phyloP scores from a whole-genome alignment of 1,140 invertebrate species.

The Coenobita brevimanus region DNA sequence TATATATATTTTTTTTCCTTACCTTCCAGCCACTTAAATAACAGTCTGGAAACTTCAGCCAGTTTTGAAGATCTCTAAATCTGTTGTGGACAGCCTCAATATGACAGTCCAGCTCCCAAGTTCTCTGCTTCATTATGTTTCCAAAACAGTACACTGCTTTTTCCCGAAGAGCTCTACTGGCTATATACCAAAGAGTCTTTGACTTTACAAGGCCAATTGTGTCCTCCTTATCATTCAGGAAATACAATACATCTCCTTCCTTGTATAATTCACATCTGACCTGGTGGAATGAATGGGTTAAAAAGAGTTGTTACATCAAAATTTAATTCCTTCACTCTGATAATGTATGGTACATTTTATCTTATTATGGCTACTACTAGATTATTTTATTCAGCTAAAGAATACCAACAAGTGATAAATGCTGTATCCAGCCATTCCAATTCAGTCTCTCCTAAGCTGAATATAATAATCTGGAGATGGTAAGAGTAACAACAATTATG shows the following conservation, averaged over 20 bases:
- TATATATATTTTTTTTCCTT: not conserved
- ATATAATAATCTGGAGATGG: too few species aligned
- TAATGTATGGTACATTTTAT: too few species aligned
- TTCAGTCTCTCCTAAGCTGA: too few species aligned
- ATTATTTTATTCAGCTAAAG: too few species aligned
- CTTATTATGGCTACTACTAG: too few species aligned
- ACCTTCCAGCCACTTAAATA: slow-evolving; percentile 51
- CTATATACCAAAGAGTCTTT: slow-evolving; percentile 76
- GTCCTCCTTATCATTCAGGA: slow-evolving; percentile 72
- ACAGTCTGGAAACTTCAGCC: slow-evolving; percentile 41
- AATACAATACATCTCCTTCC: slow-evolving; percentile 76
- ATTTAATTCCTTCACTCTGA: not conserved
- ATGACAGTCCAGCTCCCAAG: not conserved
- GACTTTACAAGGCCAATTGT: slow-evolving; percentile 76
- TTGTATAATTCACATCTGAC: slow-evolving; percentile 72
- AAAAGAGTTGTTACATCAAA: not conserved
- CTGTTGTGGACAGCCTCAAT: slow-evolving; percentile 5
- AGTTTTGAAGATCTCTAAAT: slow-evolving; percentile 38
- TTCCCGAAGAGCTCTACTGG: slow-evolving; percentile 74
- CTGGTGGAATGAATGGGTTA: slow-evolving; percentile 39
- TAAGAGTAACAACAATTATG: too few species aligned
- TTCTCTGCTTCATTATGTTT: not conserved
- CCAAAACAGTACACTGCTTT: slow-evolving; percentile 70
- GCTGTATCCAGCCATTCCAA: too few species aligned
- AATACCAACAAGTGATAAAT: too few species aligned